A percentile compares a stretch with the other conserved stretches of the same genome.
Conservation (phyloP, 2,797 vertebrate species). For the Poecilia wingei region DNA sequence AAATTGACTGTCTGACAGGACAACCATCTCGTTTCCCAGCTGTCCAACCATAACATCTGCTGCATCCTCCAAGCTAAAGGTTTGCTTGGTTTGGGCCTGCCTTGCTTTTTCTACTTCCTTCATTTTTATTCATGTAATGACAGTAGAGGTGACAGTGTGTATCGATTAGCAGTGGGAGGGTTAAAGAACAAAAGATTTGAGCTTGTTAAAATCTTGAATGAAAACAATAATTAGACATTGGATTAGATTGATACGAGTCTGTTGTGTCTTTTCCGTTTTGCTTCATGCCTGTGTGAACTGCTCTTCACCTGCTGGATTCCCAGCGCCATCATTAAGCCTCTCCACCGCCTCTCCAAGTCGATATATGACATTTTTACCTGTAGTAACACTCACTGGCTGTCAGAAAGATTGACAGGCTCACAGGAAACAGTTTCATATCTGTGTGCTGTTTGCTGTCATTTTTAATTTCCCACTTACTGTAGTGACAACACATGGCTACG, state of each 20-base stretch:
- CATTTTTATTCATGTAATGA: too few relatives aligned
- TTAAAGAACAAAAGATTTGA: too few relatives aligned
- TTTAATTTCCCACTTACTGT: conserved; percentile 59
- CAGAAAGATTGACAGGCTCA: conserved; percentile 64
- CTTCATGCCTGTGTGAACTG: background rate
- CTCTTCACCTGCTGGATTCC: background rate
- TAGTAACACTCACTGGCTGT: conserved; percentile 56
- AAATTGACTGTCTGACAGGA: too few relatives aligned
- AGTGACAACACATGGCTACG: conserved; percentile 45
- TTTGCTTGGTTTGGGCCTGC: too few relatives aligned
- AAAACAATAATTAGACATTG: too few relatives aligned
- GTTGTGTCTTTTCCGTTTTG: background rate
- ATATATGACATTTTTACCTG: conserved; percentile 38
- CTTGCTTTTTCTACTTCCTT: background rate
- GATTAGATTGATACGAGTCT: background rate
- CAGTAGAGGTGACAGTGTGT: too few relatives aligned
- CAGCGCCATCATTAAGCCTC: background rate
- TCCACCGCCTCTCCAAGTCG: conserved; percentile 16
- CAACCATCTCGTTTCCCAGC: too few relatives aligned
- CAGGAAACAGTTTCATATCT: conserved; percentile 47
- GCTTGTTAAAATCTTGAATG: too few relatives aligned
- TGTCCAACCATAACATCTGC: too few relatives aligned
- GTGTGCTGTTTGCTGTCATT: conserved; percentile 47
- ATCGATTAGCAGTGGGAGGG: too few relatives aligned
- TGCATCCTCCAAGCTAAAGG: too few relatives aligned